Conservation (phyloP, 2,113 vertebrate genomes). For the Cricetomys ansorgei region DNA sequence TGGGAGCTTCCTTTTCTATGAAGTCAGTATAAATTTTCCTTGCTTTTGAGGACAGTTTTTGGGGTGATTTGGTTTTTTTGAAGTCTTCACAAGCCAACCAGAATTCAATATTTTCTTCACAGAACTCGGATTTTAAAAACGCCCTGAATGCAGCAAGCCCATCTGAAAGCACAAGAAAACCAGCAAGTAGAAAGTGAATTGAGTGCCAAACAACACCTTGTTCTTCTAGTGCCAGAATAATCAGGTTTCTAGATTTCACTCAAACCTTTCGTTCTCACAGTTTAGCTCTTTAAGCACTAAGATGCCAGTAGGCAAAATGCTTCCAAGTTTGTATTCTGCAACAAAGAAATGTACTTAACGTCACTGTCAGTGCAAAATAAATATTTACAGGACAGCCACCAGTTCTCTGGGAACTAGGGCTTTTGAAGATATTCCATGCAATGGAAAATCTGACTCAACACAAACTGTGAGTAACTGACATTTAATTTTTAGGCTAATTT, state of each 20-base stretch:
- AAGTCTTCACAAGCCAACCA: slow-evolving; percentile 93
- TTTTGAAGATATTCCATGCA: slow-evolving; percentile 42
- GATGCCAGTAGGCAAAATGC: slow-evolving; percentile 46
- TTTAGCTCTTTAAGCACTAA: slow-evolving; percentile 20
- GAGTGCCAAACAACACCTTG: not conserved
- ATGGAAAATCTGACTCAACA: slow-evolving; percentile 80
- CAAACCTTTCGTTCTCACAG: slow-evolving; percentile 6
- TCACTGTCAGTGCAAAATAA: slow-evolving; percentile 61
- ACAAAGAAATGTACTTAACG: slow-evolving; percentile 20
- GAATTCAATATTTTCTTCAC: slow-evolving; percentile 94
- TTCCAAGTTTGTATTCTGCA: slow-evolving; percentile 20
- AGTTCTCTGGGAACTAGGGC: slow-evolving; percentile 47
- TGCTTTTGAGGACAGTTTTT: slow-evolving; percentile 89
- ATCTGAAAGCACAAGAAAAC: slow-evolving; percentile 79
- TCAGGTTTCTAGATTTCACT: not conserved
- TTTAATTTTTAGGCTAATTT: not conserved
- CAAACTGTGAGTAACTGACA: slow-evolving; percentile 45
- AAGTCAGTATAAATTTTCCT: slow-evolving; percentile 93
- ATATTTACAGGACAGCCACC: slow-evolving; percentile 64
- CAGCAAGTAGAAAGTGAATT: not conserved
- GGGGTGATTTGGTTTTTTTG: slow-evolving; percentile 87
- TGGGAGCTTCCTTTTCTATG: slow-evolving; percentile 92
- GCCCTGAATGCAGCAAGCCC: slow-evolving; percentile 88
- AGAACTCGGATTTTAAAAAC: slow-evolving; percentile 92
- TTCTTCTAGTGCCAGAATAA: not conserved